phyloP scores from a whole-genome alignment of 2,797 vertebrate species.

The Falco rusticolus region DNA sequence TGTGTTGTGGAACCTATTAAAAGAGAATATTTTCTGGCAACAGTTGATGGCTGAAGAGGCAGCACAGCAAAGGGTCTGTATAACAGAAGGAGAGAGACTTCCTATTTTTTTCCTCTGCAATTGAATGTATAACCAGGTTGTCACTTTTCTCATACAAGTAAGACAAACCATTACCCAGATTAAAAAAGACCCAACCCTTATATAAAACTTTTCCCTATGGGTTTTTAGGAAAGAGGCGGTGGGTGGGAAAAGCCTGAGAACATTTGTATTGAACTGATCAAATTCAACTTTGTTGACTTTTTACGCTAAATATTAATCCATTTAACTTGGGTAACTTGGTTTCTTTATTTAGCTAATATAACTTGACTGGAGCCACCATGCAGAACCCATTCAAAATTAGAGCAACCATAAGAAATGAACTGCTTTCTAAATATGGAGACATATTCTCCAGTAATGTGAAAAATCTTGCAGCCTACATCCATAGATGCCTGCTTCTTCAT shows the following conservation, averaged over 20 bases:
- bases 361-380: background rate
- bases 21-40: background rate
- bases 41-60: background rate
- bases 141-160: background rate
- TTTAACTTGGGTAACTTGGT: background rate
- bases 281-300: background rate
- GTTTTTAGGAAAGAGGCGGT: background rate
- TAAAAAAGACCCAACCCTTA: background rate
- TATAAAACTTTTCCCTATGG: background rate
- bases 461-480: background rate
- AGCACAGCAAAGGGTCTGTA: background rate
- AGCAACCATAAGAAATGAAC: background rate
- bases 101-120: background rate
- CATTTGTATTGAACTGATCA: background rate
- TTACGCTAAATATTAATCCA: background rate
- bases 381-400: background rate
- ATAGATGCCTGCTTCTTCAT: background rate
- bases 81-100: background rate
- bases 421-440: background rate
- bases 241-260: background rate
- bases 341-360: background rate
- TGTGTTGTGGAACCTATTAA: background rate
- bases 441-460: background rate
- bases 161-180: background rate
- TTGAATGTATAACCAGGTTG: background rate